Evolutionary conservation across 1,140 invertebrate species (phyloP).

Genomic region (Chironomus tepperi): DNA sequence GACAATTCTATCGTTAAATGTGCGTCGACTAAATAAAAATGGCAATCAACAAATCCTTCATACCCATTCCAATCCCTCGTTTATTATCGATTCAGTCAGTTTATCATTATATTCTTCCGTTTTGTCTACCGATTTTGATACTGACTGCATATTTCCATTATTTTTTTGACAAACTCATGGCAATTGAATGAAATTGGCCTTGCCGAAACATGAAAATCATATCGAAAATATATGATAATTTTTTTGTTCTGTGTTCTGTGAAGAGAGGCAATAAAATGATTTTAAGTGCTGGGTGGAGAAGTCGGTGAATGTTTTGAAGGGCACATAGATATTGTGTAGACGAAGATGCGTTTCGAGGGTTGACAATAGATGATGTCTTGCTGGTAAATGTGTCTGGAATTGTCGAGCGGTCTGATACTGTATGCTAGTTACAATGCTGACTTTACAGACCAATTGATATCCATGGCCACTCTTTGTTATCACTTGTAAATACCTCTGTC

Average conservation of each 20-base stretch:
- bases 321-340: neutral
- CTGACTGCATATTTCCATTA: too few species aligned
- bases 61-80: neutral
- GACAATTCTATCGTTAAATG: conserved; percentile 20
- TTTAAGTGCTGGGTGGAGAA: neutral
- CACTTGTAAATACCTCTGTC: too few species aligned
- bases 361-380: too few species aligned
- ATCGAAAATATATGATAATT: conserved; percentile 10
- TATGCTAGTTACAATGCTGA: too few species aligned
- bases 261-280: neutral
- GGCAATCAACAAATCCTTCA: neutral
- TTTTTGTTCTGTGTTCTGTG: neutral
- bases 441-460: too few species aligned
- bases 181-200: neutral
- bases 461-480: too few species aligned
- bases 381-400: too few species aligned
- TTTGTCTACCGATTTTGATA: too few species aligned
- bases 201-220: neutral
- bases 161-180: neutral
- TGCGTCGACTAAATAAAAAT: conserved; percentile 4
- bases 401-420: too few species aligned
- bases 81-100: neutral
- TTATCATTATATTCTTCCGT: neutral
- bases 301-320: neutral
- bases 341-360: too few species aligned